Evolutionary conservation across 1,140 invertebrate species (phyloP), one percentile per base, ranked within the genome.

Genomic region (Hydropsyche tenuis): DNA sequence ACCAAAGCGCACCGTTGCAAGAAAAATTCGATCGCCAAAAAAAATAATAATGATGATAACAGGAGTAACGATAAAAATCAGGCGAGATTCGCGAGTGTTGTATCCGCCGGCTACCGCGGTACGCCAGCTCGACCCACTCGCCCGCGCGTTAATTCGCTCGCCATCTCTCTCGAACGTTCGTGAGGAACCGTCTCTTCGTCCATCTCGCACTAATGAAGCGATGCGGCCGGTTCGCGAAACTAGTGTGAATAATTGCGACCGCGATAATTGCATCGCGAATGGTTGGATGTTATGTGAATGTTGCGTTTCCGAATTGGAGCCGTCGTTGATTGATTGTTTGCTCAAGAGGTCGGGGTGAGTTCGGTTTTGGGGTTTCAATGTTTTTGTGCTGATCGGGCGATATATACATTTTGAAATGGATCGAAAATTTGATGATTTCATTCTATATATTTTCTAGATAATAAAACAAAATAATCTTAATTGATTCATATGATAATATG

Each of bases 31-130:
- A 2, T 48, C 11, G 16, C 11, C 16, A 14, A 48, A 48, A 48
- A n/a, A 48, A 48, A 48, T 70, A 37, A 70, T 70, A 30, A 56
- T 56, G n/a, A 45, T 46, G 48, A 70, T 70, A 70, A 70, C 48
- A 70, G 48, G 68, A 70, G 68, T 70, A n/a, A 56, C 48, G 68
- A 70, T 70, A 70, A 70, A 37, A 53, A 70, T 70, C 68, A 25
- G 14, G 27, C 42, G 45, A 56, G 68, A 70, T n/a, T 46, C 7
- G 9, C 48, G 16, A 70, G 48, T 70, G 48, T 70, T 46, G 45
- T 70, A 25, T 70, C 68, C 48, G 68, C 68, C 68, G 68, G 51
- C 68, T 70, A 70, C 68, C 46, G 68, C 48, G 25, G 68, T 70
- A 70, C 68, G 68, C 65, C 30, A 1, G 23, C 23, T 30, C 65